Conservation (phyloP, 2,888 invertebrate genomes). For the Drosophila greeni region DNA sequence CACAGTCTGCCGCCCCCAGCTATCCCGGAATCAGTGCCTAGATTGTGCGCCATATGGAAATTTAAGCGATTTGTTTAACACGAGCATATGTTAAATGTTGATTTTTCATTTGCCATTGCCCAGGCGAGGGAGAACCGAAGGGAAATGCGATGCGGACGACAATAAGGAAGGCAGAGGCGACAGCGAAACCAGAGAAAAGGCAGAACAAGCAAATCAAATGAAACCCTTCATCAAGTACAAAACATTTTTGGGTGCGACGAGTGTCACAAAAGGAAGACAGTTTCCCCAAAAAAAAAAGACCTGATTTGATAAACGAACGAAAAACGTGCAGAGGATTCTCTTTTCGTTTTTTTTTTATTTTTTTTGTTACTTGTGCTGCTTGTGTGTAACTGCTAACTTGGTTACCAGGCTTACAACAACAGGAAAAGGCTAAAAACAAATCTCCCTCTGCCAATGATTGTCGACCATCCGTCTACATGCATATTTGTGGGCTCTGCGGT, state of each 20-base stretch:
- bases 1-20: not conserved
- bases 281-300: constrained; percentile 15
- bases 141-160: constrained; percentile 4
- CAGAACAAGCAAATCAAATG: constrained; percentile 67
- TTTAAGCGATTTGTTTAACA: constrained; percentile 55
- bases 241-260: constrained; percentile 54
- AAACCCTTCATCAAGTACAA: constrained; percentile 68
- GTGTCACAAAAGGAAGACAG: constrained; percentile 42
- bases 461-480: constrained; percentile 42
- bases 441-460: constrained; percentile 29
- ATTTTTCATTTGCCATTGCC: constrained; percentile 59
- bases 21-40: constrained; percentile 9
- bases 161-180: constrained; percentile 45
- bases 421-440: constrained; percentile 32
- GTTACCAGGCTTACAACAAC: constrained; percentile 11
- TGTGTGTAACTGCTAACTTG: constrained; percentile 24
- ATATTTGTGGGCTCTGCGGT: constrained; percentile 52
- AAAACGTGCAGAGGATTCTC: constrained; percentile 31
- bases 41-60: constrained; percentile 56
- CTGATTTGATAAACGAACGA: constrained; percentile 33
- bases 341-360: not conserved
- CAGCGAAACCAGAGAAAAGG: constrained; percentile 69
- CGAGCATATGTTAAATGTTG: constrained; percentile 65
- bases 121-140: constrained; percentile 16
- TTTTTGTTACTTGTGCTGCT: not conserved